Evolutionary conservation across 2,797 vertebrate species (phyloP).

Genomic region (Adrianichthys oophorus): DNA sequence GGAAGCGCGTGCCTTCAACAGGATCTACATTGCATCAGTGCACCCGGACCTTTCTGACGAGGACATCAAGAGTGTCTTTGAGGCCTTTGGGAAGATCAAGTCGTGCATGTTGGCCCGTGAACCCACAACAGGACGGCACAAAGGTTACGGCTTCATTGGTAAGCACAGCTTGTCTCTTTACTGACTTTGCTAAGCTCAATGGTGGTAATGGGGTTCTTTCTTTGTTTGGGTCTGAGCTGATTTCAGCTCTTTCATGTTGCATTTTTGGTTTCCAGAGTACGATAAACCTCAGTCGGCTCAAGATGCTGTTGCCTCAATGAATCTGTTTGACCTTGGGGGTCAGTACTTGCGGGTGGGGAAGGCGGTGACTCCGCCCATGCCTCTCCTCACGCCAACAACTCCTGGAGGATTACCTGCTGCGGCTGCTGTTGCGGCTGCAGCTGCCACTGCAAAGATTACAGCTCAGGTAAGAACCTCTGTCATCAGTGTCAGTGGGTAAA

Average conservation of each 20-base stretch:
- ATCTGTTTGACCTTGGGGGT: slow-evolving; percentile 91
- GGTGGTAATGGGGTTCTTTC: not conserved
- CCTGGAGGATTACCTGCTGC: slow-evolving; percentile 88
- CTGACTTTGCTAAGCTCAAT: not conserved
- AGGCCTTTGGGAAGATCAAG: slow-evolving; percentile 95
- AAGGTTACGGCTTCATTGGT: slow-evolving; percentile 94
- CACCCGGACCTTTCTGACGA: slow-evolving; percentile 92
- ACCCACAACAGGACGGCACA: slow-evolving; percentile 90
- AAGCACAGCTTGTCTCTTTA: slow-evolving; percentile 41
- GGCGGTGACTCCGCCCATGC: slow-evolving; percentile 90
- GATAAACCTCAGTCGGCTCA: slow-evolving; percentile 89
- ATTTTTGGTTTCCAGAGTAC: slow-evolving; percentile 81
- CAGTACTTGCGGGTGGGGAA: slow-evolving; percentile 92
- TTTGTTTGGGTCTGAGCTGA: too few relatives aligned
- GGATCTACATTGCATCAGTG: slow-evolving; percentile 92
- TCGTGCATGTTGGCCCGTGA: slow-evolving; percentile 89
- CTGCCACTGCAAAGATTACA: slow-evolving; percentile 90
- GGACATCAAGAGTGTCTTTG: slow-evolving; percentile 94
- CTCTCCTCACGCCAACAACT: slow-evolving; percentile 84
- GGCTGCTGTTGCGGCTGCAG: slow-evolving; percentile 86
- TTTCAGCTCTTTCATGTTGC: too few relatives aligned
- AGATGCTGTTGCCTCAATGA: slow-evolving; percentile 94
- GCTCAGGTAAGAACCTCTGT: slow-evolving; percentile 80
- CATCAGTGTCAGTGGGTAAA: too few relatives aligned
- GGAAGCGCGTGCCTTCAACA: slow-evolving; percentile 91